Conservation (phyloP, 2,113 vertebrate species). For the Marcusenius ussheri region DNA sequence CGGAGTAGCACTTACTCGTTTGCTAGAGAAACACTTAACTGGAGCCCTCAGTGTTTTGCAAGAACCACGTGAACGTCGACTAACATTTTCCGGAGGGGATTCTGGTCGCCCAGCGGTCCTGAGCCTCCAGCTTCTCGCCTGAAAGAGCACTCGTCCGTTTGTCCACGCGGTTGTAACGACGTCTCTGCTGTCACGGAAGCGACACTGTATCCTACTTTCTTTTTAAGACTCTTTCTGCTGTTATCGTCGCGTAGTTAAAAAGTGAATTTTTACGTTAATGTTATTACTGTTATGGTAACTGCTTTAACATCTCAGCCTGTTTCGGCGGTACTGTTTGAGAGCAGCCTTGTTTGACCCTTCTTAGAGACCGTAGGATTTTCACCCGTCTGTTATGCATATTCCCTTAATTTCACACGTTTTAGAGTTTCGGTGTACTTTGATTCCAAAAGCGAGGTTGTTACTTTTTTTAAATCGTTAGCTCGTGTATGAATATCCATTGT, state of each 20-base stretch:
- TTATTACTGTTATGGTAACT: background rate
- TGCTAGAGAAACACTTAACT: background rate
- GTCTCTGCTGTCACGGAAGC: background rate
- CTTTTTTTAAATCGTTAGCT: background rate
- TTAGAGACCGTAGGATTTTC: background rate
- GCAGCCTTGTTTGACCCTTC: background rate
- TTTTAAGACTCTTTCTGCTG: background rate
- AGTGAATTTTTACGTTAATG: slow-evolving; percentile 1
- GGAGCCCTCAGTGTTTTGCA: background rate
- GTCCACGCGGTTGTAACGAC: background rate
- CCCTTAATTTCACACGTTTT: background rate
- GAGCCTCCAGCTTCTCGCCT: background rate
- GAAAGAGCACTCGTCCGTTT: background rate
- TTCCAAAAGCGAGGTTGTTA: background rate
- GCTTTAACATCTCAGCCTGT: background rate
- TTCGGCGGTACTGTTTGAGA: background rate
- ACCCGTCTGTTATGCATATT: background rate
- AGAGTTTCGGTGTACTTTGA: background rate
- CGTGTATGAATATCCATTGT: background rate
- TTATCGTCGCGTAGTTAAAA: background rate
- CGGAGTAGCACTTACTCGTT: background rate
- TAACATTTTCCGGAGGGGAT: background rate
- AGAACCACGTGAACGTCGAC: background rate
- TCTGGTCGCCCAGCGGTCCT: background rate
- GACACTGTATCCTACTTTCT: background rate